Conservation (phyloP, 2,797 vertebrate species). For the Takifugu rubripes region DNA sequence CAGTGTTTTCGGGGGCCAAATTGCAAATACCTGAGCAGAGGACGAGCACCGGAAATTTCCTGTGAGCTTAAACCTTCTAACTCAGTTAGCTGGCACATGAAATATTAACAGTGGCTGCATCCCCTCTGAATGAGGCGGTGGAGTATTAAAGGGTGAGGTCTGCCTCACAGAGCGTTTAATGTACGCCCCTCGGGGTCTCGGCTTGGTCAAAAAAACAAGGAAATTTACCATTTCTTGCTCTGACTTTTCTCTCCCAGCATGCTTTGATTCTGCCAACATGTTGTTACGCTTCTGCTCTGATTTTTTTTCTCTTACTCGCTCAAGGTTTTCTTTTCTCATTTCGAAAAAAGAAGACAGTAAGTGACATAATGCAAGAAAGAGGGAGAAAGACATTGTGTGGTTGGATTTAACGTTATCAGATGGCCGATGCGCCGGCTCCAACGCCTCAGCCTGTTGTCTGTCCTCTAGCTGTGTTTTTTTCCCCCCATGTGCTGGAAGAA, state of each 20-base stretch:
- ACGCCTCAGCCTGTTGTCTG: constrained; percentile 60
- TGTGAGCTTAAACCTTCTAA: constrained; percentile 60
- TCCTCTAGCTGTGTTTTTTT: constrained; percentile 60
- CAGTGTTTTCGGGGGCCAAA: constrained; percentile 19
- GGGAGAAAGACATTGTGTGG: constrained; percentile 13
- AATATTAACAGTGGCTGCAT: constrained; percentile 66
- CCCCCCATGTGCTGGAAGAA: constrained; percentile 62
- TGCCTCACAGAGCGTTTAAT: constrained; percentile 68
- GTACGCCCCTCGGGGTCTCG: constrained; percentile 50
- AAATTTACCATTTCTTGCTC: constrained; percentile 21
- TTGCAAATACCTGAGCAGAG: constrained; percentile 34
- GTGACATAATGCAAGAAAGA: constrained; percentile 6
- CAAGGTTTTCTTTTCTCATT: constrained; percentile 5
- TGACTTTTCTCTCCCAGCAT: constrained; percentile 35
- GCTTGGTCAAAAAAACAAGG: constrained; percentile 46
- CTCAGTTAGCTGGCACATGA: constrained; percentile 61
- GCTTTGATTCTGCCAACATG: constrained; percentile 7
- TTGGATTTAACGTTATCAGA: constrained; percentile 68
- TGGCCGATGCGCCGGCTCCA: constrained; percentile 57
- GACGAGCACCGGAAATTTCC: constrained; percentile 29
- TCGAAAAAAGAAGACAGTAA: constrained; percentile 8
- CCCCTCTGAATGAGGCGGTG: constrained; percentile 62
- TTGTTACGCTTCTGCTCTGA: constrained; percentile 8
- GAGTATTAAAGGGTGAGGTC: constrained; percentile 65
- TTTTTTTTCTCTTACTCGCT: constrained; percentile 16